phyloP scores from a whole-genome alignment of 2,888 invertebrate genomes.

The Cybosia mesomella region DNA sequence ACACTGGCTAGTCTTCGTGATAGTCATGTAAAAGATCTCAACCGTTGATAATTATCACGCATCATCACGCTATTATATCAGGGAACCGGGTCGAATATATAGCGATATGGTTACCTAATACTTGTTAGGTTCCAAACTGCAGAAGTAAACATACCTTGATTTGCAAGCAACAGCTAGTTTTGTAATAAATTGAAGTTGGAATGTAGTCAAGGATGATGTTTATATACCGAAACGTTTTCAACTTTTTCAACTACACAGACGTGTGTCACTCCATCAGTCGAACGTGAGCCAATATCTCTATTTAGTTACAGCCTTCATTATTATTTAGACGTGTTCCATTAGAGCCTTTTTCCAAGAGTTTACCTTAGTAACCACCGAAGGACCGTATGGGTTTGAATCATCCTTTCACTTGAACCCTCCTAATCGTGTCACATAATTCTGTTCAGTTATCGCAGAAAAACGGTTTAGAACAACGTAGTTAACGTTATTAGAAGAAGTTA shows the following conservation, averaged over 20 bases:
- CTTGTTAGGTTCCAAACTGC: too few species aligned
- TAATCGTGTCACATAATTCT: not conserved
- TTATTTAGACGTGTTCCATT: constrained; percentile 40
- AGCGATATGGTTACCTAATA: too few species aligned
- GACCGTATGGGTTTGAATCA: not conserved
- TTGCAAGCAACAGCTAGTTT: too few species aligned
- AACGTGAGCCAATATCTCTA: constrained; percentile 51
- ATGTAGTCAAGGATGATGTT: not conserved
- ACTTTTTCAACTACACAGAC: constrained; percentile 28
- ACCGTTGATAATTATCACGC: too few species aligned
- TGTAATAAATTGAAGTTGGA: too few species aligned
- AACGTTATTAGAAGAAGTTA: not conserved
- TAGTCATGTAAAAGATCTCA: too few species aligned
- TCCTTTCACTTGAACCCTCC: not conserved
- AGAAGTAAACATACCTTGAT: too few species aligned
- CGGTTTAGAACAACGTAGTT: not conserved
- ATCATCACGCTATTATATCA: too few species aligned
- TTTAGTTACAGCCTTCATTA: constrained; percentile 32
- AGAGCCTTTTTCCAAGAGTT: constrained; percentile 22
- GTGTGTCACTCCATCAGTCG: constrained; percentile 41
- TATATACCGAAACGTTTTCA: not conserved
- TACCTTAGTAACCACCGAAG: constrained; percentile 12
- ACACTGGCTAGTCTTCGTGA: too few species aligned
- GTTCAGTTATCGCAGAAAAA: not conserved
- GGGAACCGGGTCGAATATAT: too few species aligned